Base-by-base conservation (phyloP, 2,797 vertebrate genomes). In the Phylloscopus collybita region DNA sequence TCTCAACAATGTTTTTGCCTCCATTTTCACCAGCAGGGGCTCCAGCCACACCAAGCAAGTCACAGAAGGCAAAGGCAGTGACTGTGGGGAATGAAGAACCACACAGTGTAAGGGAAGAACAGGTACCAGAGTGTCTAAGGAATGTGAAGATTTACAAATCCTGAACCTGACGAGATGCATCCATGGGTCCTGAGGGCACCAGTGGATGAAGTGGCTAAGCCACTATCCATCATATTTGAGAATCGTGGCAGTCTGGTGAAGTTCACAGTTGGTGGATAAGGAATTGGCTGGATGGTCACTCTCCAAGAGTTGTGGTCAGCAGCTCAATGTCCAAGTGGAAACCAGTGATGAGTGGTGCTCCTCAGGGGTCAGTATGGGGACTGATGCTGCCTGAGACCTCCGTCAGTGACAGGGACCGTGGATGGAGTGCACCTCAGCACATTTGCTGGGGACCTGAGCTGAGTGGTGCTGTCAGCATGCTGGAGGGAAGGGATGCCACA, bases 321-420 rank as follows among this genome's bases (percentile, higher is more conserved):
- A 61, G 56, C 3, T 20, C 30, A 1, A 1, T 42, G 34, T 62
- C n/a, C 62, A 51, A 2, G 38, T 5, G 44, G 50, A 51, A 50
- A 30, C 7, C 25, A 51, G 59, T 3, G 9, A 10, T 22, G 29
- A 30, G n/a, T 34, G 51, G 19, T 56, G 57, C 25, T 71, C 44
- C 44, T 38, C 38, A 45, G 44, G 53, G 14, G 12, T 22, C 57
- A 38, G 8, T 7, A 9, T 2, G 47, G 50, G 49, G 21, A 54
- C 34, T 2, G 17, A 6, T 27, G 32, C 32, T 74, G 36, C 21
- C 61, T 17, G 30, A 26, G 32, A 44, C 53, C 32, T 10, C 45
- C 0, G 2, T 8, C 6, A 11, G 61, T 7, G 34, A 23, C 42
- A 84, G 60, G 70, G 21, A 32, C 27, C 0, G 1, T 32, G 53